Conservation (phyloP, 2,113 vertebrate genomes). For the Plectropomus leopardus region DNA sequence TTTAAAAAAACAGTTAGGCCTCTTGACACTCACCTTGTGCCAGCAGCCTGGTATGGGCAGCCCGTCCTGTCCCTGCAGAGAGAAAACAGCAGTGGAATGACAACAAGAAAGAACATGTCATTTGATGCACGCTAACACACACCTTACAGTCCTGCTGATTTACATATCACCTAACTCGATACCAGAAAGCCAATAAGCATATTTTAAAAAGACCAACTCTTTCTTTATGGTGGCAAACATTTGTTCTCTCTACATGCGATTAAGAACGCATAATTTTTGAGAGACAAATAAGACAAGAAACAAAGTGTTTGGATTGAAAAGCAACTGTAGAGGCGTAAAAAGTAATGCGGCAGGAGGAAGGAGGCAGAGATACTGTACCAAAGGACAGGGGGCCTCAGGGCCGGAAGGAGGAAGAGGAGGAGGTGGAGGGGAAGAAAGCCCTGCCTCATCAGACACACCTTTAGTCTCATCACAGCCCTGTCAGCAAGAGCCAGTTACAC, state of each 20-base stretch:
- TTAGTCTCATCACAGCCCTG: slow-evolving; percentile 78
- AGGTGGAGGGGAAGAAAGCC: slow-evolving; percentile 72
- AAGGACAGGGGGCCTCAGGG: slow-evolving; percentile 85
- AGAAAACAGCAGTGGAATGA: slow-evolving; percentile 46
- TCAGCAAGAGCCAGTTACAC: slow-evolving; percentile 71
- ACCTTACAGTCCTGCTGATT: not conserved
- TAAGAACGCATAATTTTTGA: no score
- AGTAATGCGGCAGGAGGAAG: slow-evolving; percentile 29
- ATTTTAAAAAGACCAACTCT: no score
- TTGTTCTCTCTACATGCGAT: no score
- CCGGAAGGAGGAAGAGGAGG: slow-evolving; percentile 76
- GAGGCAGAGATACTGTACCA: slow-evolving; percentile 85
- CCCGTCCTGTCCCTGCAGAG: slow-evolving; percentile 92
- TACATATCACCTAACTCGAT: not conserved
- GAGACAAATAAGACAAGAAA: not conserved
- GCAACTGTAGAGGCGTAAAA: not conserved
- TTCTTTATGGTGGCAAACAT: no score
- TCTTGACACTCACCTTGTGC: slow-evolving; percentile 90
- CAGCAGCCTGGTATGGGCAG: slow-evolving; percentile 96
- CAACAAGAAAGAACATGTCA: not conserved
- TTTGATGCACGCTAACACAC: not conserved
- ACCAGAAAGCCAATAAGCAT: no score
- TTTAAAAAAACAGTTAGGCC: not conserved
- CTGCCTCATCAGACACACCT: slow-evolving; percentile 81
- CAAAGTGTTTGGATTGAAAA: slow-evolving; percentile 23